These are phyloP conservation scores for Nemapogon koenigi DNA, from an alignment of 2,888 invertebrate genomes.

Conservation along the genomic window DNA sequence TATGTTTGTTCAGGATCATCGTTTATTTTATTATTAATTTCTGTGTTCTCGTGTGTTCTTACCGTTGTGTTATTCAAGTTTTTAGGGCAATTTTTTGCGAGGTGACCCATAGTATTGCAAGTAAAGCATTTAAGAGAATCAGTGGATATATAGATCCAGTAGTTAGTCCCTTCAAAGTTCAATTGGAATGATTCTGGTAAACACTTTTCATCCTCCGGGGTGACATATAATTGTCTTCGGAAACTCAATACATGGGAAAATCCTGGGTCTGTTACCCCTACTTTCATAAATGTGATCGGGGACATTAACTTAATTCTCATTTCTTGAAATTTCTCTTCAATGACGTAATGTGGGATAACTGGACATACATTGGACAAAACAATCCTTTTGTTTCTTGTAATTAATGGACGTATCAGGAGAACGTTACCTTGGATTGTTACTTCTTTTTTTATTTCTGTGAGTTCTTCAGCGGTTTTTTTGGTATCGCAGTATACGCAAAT, in stretches of 20 bases:
- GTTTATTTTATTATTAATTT: too few species aligned
- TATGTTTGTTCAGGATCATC: too few species aligned
- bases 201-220: slow-evolving; percentile 9
- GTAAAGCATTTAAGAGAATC: slow-evolving; percentile 12
- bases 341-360: slow-evolving; percentile 9
- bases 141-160: slow-evolving; percentile 12
- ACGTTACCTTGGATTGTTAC: slow-evolving; percentile 9
- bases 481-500: slow-evolving; percentile 13
- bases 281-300: not conserved
- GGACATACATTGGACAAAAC: too few species aligned
- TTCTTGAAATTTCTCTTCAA: not conserved
- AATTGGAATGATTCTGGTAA: slow-evolving; percentile 12
- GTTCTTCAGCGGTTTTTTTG: slow-evolving; percentile 13
- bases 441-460: slow-evolving; percentile 9
- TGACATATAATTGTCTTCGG: slow-evolving; percentile 7
- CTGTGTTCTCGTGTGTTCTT: too few species aligned
- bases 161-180: slow-evolving; percentile 13
- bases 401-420: slow-evolving; percentile 15
- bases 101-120: slow-evolving; percentile 11
- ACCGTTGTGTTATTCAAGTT: too few species aligned
- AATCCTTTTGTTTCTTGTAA: slow-evolving; percentile 17
- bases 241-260: not conserved
- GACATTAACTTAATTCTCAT: not conserved
- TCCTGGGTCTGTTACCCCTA: not conserved
- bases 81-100: slow-evolving; percentile 10